Evolutionary conservation across 2,888 invertebrate species (phyloP).

Genomic region (Macropis europaea): DNA sequence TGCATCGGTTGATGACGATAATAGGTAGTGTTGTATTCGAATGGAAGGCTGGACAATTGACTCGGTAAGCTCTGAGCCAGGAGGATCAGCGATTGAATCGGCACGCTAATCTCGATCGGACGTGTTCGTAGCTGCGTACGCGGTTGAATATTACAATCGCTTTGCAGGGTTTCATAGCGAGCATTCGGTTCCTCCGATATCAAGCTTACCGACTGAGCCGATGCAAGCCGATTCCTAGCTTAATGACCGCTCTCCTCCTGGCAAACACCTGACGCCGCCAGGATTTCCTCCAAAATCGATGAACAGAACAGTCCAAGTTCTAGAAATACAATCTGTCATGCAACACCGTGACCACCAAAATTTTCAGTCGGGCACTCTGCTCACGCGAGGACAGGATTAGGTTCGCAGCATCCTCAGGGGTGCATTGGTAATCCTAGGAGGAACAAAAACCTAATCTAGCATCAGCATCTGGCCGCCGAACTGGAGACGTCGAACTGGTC

Average conservation of each 20-base stretch:
- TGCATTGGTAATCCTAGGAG: too few relatives aligned
- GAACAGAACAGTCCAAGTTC: background rate
- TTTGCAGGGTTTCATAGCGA: background rate
- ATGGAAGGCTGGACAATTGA: constrained; percentile 37
- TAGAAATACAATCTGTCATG: too few relatives aligned
- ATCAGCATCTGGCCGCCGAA: too few relatives aligned
- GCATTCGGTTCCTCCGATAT: constrained; percentile 11
- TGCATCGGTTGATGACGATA: too few relatives aligned
- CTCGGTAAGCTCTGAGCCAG: constrained; percentile 34
- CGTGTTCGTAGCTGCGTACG: constrained; percentile 16
- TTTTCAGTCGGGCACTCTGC: too few relatives aligned
- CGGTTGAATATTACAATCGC: constrained; percentile 20
- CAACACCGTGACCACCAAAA: too few relatives aligned
- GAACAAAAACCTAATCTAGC: too few relatives aligned
- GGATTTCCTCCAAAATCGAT: background rate
- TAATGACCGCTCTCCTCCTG: background rate
- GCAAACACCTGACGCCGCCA: background rate
- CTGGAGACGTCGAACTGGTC: too few relatives aligned
- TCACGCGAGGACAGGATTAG: too few relatives aligned
- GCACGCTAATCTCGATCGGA: constrained; percentile 47
- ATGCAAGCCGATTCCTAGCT: constrained; percentile 24
- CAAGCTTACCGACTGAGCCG: background rate
- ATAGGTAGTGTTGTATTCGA: too few relatives aligned
- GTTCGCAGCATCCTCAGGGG: too few relatives aligned
- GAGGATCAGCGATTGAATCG: constrained; percentile 50